A percentile compares a stretch with the other conserved stretches of the same genome.
phyloP scores from a whole-genome alignment of 2,113 vertebrate species.

The Barbus barbus region DNA sequence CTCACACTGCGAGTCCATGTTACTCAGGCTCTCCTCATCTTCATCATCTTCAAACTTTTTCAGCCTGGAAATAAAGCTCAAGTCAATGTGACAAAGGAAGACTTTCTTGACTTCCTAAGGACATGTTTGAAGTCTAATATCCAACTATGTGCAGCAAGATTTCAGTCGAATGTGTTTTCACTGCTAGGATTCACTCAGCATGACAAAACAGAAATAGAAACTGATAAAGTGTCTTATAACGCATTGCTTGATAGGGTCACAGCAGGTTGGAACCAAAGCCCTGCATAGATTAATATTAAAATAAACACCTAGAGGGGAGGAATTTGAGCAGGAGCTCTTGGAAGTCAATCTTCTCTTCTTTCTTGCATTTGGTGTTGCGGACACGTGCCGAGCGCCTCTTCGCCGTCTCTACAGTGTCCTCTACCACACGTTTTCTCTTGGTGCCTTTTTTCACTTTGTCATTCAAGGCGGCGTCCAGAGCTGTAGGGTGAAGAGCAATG shows the following conservation, averaged over 20 bases:
- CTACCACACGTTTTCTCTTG: slow-evolving; percentile 85
- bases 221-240: too few relatives aligned
- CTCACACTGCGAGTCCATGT: slow-evolving; percentile 83
- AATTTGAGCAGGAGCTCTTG: slow-evolving; percentile 94
- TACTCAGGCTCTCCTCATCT: slow-evolving; percentile 89
- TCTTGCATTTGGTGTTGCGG: slow-evolving; percentile 96
- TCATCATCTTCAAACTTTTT: slow-evolving; percentile 91
- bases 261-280: background rate
- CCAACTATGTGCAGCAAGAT: background rate
- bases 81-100: background rate
- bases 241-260: background rate
- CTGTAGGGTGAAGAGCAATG: slow-evolving; percentile 27
- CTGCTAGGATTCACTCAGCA: background rate
- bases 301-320: slow-evolving; percentile 87
- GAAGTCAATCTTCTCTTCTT: slow-evolving; percentile 97
- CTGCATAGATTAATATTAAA: too few relatives aligned
- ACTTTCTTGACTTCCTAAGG: background rate
- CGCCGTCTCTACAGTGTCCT: slow-evolving; percentile 91
- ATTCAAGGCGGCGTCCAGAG: slow-evolving; percentile 77
- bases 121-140: background rate
- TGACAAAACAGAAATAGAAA: background rate
- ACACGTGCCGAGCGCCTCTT: slow-evolving; percentile 95
- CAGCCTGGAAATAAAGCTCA: slow-evolving; percentile 71
- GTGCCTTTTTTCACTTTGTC: slow-evolving; percentile 91
- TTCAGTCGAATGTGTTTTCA: slow-evolving; percentile 3